Conservation (phyloP, 92 coral and sea anemone genomes). For the Epizoanthus illoricatus region DNA sequence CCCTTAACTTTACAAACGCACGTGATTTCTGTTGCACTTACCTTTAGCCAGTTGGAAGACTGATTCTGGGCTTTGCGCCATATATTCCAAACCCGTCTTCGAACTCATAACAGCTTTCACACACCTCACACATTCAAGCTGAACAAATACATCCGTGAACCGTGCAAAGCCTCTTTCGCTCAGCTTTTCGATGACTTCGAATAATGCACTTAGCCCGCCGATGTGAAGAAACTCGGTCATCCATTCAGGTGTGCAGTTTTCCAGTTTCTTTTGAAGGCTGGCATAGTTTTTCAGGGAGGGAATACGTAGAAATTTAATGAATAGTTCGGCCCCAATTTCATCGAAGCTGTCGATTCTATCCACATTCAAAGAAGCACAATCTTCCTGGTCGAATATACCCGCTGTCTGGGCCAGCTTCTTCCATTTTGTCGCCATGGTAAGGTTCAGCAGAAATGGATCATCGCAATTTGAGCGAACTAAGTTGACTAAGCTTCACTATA, state of each 20-base stretch:
- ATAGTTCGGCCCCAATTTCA: slow-evolving; percentile 71
- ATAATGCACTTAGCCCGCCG: slow-evolving; percentile 74
- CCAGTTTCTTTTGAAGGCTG: slow-evolving; percentile 60
- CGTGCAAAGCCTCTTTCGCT: slow-evolving; percentile 64
- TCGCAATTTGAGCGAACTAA: too few species aligned
- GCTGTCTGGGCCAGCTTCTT: slow-evolving; percentile 51
- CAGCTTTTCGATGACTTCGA: slow-evolving; percentile 86
- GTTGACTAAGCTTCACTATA: background rate
- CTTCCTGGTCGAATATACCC: slow-evolving; percentile 37
- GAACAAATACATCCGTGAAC: slow-evolving; percentile 80
- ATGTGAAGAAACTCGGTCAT: slow-evolving; percentile 75
- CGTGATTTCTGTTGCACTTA: slow-evolving; percentile 38
- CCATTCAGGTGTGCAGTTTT: slow-evolving; percentile 76
- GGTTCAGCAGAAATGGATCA: background rate
- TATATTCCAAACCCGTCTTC: slow-evolving; percentile 73
- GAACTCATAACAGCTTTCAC: slow-evolving; percentile 92
- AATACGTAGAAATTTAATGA: slow-evolving; percentile 71
- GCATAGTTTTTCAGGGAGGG: slow-evolving; percentile 81
- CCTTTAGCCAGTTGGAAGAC: slow-evolving; percentile 80
- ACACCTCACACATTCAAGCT: slow-evolving; percentile 87
- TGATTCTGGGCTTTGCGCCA: slow-evolving; percentile 68
- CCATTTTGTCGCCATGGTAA: slow-evolving; percentile 57
- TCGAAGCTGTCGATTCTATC: slow-evolving; percentile 54
- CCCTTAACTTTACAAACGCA: slow-evolving; percentile 1
- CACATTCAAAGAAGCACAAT: slow-evolving; percentile 36